phyloP scores from a whole-genome alignment of 1,140 invertebrate species.

The Diorhabda sublineata region DNA sequence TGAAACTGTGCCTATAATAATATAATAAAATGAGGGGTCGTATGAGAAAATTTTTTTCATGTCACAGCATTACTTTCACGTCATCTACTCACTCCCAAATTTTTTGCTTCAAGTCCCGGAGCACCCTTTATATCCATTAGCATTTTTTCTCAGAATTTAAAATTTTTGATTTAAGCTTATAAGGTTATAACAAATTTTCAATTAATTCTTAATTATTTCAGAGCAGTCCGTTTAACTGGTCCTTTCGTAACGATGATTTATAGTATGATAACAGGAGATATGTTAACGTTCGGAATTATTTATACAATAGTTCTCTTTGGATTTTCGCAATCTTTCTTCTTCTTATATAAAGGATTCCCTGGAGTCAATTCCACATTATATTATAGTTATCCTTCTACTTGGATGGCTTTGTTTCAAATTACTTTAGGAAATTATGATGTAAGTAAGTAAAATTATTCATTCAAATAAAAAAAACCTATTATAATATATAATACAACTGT shows the following conservation, averaged over 20 bases:
- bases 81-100: too few species aligned
- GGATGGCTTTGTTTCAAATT: slow-evolving; percentile 97
- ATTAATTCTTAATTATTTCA: slow-evolving; percentile 45
- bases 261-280: slow-evolving; percentile 95
- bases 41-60: too few species aligned
- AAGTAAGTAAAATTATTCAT: slow-evolving; percentile 44
- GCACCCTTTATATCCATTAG: too few species aligned
- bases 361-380: slow-evolving; percentile 74
- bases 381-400: slow-evolving; percentile 82
- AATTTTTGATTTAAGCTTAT: too few species aligned
- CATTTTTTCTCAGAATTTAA: too few species aligned
- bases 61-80: too few species aligned
- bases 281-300: slow-evolving; percentile 96
- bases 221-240: slow-evolving; percentile 87
- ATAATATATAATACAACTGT: too few species aligned
- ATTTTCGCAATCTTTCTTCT: slow-evolving; percentile 96
- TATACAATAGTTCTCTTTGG: slow-evolving; percentile 89
- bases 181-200: neutral
- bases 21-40: too few species aligned
- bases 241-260: slow-evolving; percentile 99
- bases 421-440: slow-evolving; percentile 97
- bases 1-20: too few species aligned
- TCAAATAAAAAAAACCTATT: too few species aligned
- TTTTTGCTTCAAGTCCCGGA: too few species aligned
- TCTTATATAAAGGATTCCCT: slow-evolving; percentile 90